These are phyloP conservation scores for Pristionchus maxplancki DNA, from an alignment of 2,888 invertebrate genomes.

Conservation along the genomic window DNA sequence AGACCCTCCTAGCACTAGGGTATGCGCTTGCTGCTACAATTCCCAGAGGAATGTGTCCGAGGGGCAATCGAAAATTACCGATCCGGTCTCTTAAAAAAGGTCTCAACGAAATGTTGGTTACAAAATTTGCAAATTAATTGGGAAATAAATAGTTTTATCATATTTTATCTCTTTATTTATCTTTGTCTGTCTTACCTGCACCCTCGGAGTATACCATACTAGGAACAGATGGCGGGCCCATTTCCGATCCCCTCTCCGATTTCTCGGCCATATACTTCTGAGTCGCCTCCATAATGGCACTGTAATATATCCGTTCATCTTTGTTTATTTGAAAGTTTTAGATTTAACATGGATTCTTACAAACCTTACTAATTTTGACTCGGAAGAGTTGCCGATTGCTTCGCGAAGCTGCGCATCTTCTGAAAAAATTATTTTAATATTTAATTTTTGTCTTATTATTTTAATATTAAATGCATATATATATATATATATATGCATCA, in stretches of 20 bases:
- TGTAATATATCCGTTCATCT: no score
- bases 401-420: constrained; percentile 22
- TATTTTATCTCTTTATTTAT: no score
- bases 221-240: constrained; percentile 51
- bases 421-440: not conserved
- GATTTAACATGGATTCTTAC: no score
- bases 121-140: no score
- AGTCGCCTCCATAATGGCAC: constrained; percentile 38
- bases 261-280: constrained; percentile 46
- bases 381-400: not conserved
- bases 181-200: constrained; percentile 25
- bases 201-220: not conserved
- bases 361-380: constrained; percentile 12
- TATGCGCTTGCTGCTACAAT: no score
- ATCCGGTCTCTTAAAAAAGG: no score
- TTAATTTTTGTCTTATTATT: not conserved
- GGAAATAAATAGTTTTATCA: no score
- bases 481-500: not conserved
- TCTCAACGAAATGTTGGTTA: no score
- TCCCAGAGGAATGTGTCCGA: no score
- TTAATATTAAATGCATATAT: not conserved
- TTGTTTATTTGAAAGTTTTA: no score
- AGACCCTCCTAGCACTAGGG: no score
- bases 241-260: constrained; percentile 9
- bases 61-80: no score